Percentiles rank a stretch among this genome's conserved stretches.
phyloP scores from a whole-genome alignment of 1,140 invertebrate species.

The Riptortus pedestris region DNA sequence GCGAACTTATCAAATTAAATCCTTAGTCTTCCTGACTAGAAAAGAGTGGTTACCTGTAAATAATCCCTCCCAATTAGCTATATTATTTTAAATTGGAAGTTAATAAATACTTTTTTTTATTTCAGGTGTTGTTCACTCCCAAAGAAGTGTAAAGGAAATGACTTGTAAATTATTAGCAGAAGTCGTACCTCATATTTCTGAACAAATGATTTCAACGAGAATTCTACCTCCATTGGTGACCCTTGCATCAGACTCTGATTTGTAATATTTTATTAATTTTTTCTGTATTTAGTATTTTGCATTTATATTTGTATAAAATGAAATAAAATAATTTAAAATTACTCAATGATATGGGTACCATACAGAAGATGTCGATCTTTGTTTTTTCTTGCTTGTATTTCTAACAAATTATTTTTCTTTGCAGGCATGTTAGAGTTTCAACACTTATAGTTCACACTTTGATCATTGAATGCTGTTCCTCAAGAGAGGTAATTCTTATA shows the following conservation, averaged over 20 bases:
- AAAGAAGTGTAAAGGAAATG: slow-evolving; percentile 46
- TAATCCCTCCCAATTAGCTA: too few relatives aligned
- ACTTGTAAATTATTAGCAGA: slow-evolving; percentile 50
- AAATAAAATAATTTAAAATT: too few relatives aligned
- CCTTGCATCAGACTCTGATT: slow-evolving; percentile 55
- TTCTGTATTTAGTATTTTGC: too few relatives aligned
- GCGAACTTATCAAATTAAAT: too few relatives aligned
- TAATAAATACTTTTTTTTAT: slow-evolving; percentile 16
- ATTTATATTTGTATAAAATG: too few relatives aligned
- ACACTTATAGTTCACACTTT: slow-evolving; percentile 53
- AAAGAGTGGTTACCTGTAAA: too few relatives aligned
- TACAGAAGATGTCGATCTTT: too few relatives aligned
- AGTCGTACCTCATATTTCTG: slow-evolving; percentile 45
- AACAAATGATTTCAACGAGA: slow-evolving; percentile 46
- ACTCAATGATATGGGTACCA: too few relatives aligned
- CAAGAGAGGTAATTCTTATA: slow-evolving; percentile 41
- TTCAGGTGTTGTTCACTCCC: slow-evolving; percentile 52
- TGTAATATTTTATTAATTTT: slow-evolving; percentile 41
- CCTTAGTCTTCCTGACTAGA: too few relatives aligned
- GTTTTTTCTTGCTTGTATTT: too few relatives aligned
- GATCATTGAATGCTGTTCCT: slow-evolving; percentile 49
- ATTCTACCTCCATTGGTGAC: slow-evolving; percentile 60
- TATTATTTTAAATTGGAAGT: too few relatives aligned
- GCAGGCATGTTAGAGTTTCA: slow-evolving; percentile 49
- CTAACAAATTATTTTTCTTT: too few relatives aligned